Base-by-base conservation (phyloP, 2,113 vertebrate genomes). In the Oenanthe oenanthe region DNA sequence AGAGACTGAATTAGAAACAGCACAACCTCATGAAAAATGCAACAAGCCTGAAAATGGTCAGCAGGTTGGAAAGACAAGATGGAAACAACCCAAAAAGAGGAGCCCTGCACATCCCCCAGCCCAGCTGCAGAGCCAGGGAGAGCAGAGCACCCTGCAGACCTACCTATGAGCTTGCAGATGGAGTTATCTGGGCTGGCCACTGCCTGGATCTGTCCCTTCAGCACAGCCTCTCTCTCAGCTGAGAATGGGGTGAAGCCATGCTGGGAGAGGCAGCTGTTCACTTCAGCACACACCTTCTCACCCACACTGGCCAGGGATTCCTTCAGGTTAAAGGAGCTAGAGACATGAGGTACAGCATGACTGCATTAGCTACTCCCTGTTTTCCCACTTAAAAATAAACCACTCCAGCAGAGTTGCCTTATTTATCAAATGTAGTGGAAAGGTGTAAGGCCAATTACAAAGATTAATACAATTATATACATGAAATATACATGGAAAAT, bases 191-290 rank as follows among this genome's bases (percentile, higher is more conserved):
- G 95, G 28, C 96, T 97, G 85, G 96, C 94, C 83, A 97, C 93
- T 0, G 99, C 98, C 31, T 97, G 98, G 96, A 99, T 99, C 73
- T 99, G 99, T 40, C 99, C 99, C 97, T 98, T 99, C 54, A 99
- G 97, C 13, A 79, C 93, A 21, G 82, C 79, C 95, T 98, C 98
- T 20, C 97, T 94, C 83, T 98, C 98, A 0, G 91, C 10, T 21
- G 98, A 94, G 88, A 99, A 97, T 0, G 98, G 98, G 10, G 98
- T 94, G 66, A 98, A 98, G 38, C 99, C 98, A 2, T 99, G 98
- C 75, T 98, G 97, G 83, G 97, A 97, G 10, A 99, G 98, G 97
- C 98, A 98, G 92, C 97, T 89, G 91, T 95, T 98, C 45, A 99
- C 96, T 94, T 99, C 99, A 42, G 98, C 97, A 76, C 99, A 99